phyloP scores from a whole-genome alignment of 2,888 invertebrate species.

The Eulithis testata region DNA sequence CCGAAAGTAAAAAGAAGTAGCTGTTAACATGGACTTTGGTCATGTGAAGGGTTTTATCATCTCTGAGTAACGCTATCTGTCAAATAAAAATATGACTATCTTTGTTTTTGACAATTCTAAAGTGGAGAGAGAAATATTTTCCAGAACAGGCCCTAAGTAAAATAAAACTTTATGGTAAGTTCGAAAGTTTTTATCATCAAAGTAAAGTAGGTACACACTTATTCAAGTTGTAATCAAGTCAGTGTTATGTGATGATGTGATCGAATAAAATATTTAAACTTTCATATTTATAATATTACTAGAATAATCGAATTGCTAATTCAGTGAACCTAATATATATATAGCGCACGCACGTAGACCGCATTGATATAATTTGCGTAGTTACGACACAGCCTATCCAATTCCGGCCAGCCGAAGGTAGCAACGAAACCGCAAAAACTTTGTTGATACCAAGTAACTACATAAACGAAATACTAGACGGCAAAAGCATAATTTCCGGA shows the following conservation, averaged over 20 bases:
- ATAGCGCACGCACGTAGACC: conserved; percentile 29
- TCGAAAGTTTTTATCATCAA: no score
- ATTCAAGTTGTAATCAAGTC: no score
- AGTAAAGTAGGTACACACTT: no score
- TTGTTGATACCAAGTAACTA: conserved; percentile 44
- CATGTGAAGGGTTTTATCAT: no score
- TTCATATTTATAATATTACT: neutral
- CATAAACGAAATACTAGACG: conserved; percentile 52
- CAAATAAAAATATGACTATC: no score
- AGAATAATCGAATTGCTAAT: neutral
- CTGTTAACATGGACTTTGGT: neutral
- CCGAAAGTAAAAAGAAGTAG: conserved; percentile 12
- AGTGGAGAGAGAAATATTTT: no score
- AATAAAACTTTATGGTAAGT: no score
- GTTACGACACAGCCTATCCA: conserved; percentile 60
- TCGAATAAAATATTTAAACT: neutral
- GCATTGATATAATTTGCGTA: conserved; percentile 43
- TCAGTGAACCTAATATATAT: neutral
- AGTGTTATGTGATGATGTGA: no score
- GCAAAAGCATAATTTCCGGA: conserved; percentile 77
- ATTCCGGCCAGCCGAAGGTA: conserved; percentile 49
- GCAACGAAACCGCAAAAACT: conserved; percentile 57
- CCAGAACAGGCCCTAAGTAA: no score
- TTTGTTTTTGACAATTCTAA: no score
- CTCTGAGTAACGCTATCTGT: no score